A percentile compares a stretch with the other conserved stretches of the same genome.
Evolutionary conservation across 2,113 vertebrate genomes (phyloP).

Genomic region (Lepisosteus oculatus): DNA sequence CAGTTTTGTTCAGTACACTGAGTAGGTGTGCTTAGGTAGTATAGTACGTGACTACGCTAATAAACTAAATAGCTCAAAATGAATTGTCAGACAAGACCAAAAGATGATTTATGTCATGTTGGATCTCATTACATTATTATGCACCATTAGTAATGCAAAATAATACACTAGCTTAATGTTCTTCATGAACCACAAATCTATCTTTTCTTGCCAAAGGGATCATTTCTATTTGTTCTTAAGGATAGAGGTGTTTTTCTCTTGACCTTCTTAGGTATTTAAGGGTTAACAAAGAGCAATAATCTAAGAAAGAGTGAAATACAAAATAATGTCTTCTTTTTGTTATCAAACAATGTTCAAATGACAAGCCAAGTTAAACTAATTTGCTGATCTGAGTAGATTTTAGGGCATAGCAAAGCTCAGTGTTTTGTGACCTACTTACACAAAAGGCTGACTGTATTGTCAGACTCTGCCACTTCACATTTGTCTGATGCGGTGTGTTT

Average conservation of each 20-base stretch:
- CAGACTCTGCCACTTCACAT: slow-evolving; percentile 5
- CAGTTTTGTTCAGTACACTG: background rate
- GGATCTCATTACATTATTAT: slow-evolving; percentile 49
- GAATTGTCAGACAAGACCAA: slow-evolving; percentile 26
- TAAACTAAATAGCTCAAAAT: slow-evolving; percentile 30
- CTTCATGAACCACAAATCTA: slow-evolving; percentile 25
- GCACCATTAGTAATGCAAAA: slow-evolving; percentile 33
- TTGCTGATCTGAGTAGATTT: slow-evolving; percentile 22
- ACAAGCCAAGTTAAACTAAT: background rate
- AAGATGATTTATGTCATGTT: slow-evolving; percentile 35
- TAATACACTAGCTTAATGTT: slow-evolving; percentile 26
- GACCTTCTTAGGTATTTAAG: too few relatives aligned
- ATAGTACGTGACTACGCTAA: background rate
- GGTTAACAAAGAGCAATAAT: background rate
- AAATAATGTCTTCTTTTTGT: background rate
- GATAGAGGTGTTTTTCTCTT: too few relatives aligned
- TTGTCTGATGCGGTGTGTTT: background rate
- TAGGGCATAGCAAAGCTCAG: slow-evolving; percentile 33
- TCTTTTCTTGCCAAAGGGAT: background rate
- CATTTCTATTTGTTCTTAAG: background rate
- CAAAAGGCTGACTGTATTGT: background rate
- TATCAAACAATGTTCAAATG: background rate
- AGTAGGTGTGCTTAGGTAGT: background rate
- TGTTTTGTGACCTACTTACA: slow-evolving; percentile 41
- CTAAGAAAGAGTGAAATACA: background rate